These are phyloP conservation scores for Saccostrea glomerata DNA, from an alignment of 1,140 invertebrate species.

Conservation along the genomic window DNA sequence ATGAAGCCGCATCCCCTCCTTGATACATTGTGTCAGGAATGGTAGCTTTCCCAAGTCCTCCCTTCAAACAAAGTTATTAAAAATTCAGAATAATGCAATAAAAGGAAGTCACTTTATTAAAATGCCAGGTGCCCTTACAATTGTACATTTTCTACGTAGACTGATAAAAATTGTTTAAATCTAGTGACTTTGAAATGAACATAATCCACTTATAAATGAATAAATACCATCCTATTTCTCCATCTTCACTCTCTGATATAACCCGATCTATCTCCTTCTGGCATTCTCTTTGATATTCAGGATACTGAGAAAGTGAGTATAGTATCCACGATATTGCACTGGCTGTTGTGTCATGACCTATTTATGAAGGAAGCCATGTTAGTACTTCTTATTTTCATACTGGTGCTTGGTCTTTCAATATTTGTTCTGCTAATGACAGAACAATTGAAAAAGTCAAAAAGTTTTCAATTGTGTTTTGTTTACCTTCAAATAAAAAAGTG, in stretches of 20 bases:
- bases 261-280: slow-evolving; percentile 89
- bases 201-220: too few species aligned
- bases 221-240: slow-evolving; percentile 66
- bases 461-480: neutral
- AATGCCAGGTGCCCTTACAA: too few species aligned
- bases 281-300: slow-evolving; percentile 88
- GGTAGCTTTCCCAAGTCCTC: slow-evolving; percentile 68
- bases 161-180: too few species aligned
- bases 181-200: too few species aligned
- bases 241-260: slow-evolving; percentile 81
- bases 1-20: slow-evolving; percentile 77
- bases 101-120: too few species aligned
- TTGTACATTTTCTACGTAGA: too few species aligned
- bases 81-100: neutral
- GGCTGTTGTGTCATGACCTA: slow-evolving; percentile 77
- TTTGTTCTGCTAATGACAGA: too few species aligned
- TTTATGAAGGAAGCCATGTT: slow-evolving; percentile 71
- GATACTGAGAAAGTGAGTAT: slow-evolving; percentile 87
- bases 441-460: neutral
- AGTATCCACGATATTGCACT: slow-evolving; percentile 86
- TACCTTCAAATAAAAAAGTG: slow-evolving; percentile 72
- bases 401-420: too few species aligned
- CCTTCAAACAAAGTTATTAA: slow-evolving; percentile 34
- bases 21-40: slow-evolving; percentile 77
- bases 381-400: too few species aligned